Evolutionary conservation across 2,113 vertebrate species (phyloP).

Genomic region (Phalacrocorax aristotelis): DNA sequence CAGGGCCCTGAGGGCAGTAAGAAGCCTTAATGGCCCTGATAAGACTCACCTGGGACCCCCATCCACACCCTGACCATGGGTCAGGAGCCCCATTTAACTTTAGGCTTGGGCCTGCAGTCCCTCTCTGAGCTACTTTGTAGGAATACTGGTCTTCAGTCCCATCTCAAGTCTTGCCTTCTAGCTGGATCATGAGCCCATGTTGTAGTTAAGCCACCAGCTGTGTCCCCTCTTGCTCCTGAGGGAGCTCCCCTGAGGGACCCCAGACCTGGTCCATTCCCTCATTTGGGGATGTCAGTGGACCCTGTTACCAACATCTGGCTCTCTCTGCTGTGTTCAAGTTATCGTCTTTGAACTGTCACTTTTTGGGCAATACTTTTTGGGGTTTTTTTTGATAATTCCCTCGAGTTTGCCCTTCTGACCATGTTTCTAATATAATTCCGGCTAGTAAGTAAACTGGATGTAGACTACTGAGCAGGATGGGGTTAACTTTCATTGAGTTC

Average conservation of each 20-base stretch:
- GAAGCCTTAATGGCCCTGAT: not conserved
- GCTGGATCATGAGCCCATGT: fast-evolving
- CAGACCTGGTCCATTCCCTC: not conserved
- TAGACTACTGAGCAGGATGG: not conserved
- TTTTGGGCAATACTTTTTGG: not conserved
- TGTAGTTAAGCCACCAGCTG: not conserved
- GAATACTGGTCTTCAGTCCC: fast-evolving
- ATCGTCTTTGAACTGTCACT: not conserved
- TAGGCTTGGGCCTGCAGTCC: fast-evolving
- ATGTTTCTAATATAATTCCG: not conserved
- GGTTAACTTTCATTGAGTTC: not conserved
- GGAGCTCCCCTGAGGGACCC: fast-evolving
- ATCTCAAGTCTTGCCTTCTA: fast-evolving
- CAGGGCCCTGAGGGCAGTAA: not conserved
- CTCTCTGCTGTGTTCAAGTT: not conserved
- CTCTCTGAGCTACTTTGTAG: fast-evolving
- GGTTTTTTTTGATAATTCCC: not conserved
- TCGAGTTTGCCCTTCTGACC: not conserved
- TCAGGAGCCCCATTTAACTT: not conserved
- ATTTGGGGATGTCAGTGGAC: not conserved
- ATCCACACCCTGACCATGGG: too few species aligned
- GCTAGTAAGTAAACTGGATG: not conserved
- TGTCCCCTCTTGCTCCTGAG: not conserved
- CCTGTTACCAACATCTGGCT: not conserved
- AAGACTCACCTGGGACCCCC: not conserved